Evolutionary conservation across 2,888 invertebrate species (phyloP), one percentile per base, ranked within the genome.

Genomic region (Notodonta dromedarius): DNA sequence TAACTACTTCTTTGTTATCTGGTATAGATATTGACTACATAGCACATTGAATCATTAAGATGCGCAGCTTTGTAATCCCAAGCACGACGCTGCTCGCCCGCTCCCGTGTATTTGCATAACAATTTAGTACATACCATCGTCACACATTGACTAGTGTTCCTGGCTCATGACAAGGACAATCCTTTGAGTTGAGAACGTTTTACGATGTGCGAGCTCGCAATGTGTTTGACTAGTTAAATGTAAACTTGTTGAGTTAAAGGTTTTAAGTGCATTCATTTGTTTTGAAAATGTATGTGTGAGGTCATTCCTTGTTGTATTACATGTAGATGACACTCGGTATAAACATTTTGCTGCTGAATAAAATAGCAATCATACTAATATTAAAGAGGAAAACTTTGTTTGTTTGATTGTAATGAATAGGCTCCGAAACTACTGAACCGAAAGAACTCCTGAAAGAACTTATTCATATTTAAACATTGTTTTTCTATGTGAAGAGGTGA

Each of bases 251-350:
- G 1, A 24, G 24, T 24, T 24, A 24, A 24, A 24, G 24, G 24
- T 16, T 50, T 50, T 16, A 50, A 50, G 16, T 16, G 50, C 50
- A 50, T 50, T 50, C 50, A 50, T 50, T 50, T 50, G 50, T 50
- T 50, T 50, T 6, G 14, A 11, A 50, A 11, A 16, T 50, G 50
- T 50, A 50, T 50, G 5, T 46, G 24, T 24, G 24, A 24, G 24
- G 24, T 24, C 24, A 24, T 24, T 24, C 24, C 24, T 24, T 24
- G 24, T 24, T 24, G 24, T 24, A 24, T 1, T 2, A 24, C 24
- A 2, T 24, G 24, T 24, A 24, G 24, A 24, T 24, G 24, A 2
- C 24, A 24, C 24, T 24, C 24, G 24, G 24, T 24, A 24, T 24
- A 24, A 24, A 24, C 24, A 24, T 24, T 24, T 24, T 24, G 24